phyloP scores from a whole-genome alignment of 2,797 vertebrate genomes.

The Monodelphis domestica region DNA sequence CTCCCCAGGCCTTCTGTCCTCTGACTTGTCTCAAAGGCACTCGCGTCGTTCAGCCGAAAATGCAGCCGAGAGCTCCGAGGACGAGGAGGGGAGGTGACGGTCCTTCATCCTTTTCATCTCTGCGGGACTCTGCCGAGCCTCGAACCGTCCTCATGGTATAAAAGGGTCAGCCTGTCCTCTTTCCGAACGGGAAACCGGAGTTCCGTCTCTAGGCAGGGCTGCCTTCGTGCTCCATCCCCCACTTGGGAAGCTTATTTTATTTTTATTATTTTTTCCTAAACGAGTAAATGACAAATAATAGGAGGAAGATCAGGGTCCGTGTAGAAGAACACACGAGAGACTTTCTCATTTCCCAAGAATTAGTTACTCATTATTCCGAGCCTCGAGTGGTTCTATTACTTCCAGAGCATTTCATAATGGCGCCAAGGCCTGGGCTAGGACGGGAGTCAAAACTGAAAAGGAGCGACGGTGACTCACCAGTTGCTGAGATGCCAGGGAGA shows the following conservation, averaged over 20 bases:
- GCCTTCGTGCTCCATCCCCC: slow-evolving; percentile 23
- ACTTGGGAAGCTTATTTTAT: neutral
- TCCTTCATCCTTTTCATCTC: slow-evolving; percentile 64
- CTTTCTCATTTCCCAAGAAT: neutral
- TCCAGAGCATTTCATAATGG: neutral
- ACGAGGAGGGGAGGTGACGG: slow-evolving; percentile 59
- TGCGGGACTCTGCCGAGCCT: slow-evolving; percentile 28
- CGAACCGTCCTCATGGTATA: slow-evolving; percentile 33
- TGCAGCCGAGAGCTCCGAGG: neutral
- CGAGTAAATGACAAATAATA: neutral
- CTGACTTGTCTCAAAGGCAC: slow-evolving; percentile 64
- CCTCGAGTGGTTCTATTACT: neutral
- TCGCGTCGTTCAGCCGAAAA: slow-evolving; percentile 55
- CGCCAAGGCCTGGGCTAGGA: too few species aligned
- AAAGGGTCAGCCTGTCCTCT: slow-evolving; percentile 38
- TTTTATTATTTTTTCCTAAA: neutral
- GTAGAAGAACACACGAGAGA: neutral
- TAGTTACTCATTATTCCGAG: neutral
- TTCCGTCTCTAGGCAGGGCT: neutral
- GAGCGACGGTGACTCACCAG: neutral
- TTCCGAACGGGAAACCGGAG: slow-evolving; percentile 6
- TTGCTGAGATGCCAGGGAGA: neutral
- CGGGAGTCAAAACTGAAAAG: neutral
- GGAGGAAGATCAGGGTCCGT: neutral
- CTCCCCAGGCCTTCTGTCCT: slow-evolving; percentile 50